Conservation (phyloP, 2,113 vertebrate genomes). For the Tyrannus savana region DNA sequence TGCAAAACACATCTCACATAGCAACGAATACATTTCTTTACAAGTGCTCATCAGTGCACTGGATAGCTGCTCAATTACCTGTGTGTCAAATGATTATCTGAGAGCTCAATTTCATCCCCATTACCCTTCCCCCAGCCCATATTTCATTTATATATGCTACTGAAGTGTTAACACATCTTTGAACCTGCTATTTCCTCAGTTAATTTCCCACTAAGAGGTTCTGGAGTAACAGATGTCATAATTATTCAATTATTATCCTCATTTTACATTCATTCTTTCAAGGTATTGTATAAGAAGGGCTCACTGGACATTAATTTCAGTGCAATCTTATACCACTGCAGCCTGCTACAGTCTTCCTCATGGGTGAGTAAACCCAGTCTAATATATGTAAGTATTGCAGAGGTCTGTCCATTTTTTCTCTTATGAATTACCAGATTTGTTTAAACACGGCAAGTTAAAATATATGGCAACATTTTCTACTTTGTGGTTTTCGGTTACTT, state of each 20-base stretch:
- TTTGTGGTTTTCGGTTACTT: neutral
- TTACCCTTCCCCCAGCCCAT: slow-evolving; percentile 84
- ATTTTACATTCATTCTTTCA: slow-evolving; percentile 80
- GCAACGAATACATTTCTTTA: slow-evolving; percentile 27
- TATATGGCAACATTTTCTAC: neutral
- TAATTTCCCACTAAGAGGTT: slow-evolving; percentile 88
- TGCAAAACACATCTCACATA: neutral
- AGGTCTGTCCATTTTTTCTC: slow-evolving; percentile 15
- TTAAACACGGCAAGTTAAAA: neutral
- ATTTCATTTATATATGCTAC: slow-evolving; percentile 92
- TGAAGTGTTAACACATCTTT: slow-evolving; percentile 86
- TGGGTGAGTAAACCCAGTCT: slow-evolving; percentile 51
- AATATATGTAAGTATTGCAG: slow-evolving; percentile 36
- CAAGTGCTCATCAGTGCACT: slow-evolving; percentile 74
- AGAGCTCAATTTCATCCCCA: slow-evolving; percentile 91
- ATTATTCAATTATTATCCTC: slow-evolving; percentile 90
- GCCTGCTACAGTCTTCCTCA: slow-evolving; percentile 57
- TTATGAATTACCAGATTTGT: neutral
- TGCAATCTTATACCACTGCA: slow-evolving; percentile 68
- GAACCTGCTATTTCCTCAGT: slow-evolving; percentile 86
- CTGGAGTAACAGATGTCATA: slow-evolving; percentile 91
- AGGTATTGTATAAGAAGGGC: slow-evolving; percentile 40
- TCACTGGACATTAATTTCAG: slow-evolving; percentile 79
- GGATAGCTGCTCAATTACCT: slow-evolving; percentile 92
- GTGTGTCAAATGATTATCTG: slow-evolving; percentile 90